phyloP scores from a whole-genome alignment of 2,888 invertebrate species.

The Megalurothrips usitatus region DNA sequence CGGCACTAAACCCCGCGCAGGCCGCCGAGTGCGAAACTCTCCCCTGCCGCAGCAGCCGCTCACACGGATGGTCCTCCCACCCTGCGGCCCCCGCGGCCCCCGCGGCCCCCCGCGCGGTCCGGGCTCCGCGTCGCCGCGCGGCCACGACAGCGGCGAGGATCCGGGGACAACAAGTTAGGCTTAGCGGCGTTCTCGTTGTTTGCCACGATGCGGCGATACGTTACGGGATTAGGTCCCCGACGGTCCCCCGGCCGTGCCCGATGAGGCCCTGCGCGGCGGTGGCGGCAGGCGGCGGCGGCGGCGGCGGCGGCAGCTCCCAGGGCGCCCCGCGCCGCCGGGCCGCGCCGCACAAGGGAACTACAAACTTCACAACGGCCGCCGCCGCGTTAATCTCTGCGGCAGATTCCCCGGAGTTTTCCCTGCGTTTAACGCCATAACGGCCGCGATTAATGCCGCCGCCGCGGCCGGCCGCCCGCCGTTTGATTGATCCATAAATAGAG shows the following conservation, averaged over 20 bases:
- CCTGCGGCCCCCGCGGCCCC: too few relatives aligned
- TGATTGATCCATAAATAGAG: conserved; percentile 19
- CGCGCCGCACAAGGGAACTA: background rate
- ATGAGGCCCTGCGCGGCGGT: background rate
- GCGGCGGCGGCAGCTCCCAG: too few relatives aligned
- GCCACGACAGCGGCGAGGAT: too few relatives aligned
- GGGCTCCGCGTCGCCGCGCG: too few relatives aligned
- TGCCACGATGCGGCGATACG: background rate
- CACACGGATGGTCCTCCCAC: too few relatives aligned
- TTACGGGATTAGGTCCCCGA: background rate
- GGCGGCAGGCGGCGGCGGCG: too few relatives aligned
- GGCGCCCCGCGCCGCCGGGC: background rate
- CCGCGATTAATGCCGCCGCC: background rate
- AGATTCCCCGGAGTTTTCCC: background rate
- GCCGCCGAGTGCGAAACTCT: too few relatives aligned
- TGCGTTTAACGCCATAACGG: too few relatives aligned
- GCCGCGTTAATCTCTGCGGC: background rate
- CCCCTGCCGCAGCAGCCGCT: too few relatives aligned
- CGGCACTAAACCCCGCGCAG: too few relatives aligned
- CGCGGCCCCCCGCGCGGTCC: too few relatives aligned
- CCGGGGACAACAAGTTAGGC: background rate
- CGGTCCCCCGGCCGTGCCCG: background rate
- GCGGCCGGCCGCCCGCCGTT: background rate
- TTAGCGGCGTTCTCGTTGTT: background rate
- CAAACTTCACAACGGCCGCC: background rate